Evolutionary conservation across 2,797 vertebrate genomes (phyloP).

Genomic region (Sternarchorhynchus goeldii): DNA sequence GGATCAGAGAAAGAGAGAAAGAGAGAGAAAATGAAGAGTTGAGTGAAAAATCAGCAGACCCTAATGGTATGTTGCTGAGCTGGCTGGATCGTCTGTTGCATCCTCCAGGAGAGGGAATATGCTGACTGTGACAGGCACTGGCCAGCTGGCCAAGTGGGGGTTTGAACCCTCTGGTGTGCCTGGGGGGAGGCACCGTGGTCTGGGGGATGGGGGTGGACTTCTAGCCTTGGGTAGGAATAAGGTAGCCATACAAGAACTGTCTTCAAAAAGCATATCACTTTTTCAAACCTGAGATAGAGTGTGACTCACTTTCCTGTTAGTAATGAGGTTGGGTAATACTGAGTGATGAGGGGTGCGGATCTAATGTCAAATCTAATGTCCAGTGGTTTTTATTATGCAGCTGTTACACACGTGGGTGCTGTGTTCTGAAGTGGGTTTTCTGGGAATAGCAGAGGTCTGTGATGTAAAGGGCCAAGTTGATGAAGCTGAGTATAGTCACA

Average conservation of each 20-base stretch:
- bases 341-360: neutral
- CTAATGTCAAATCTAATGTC: neutral
- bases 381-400: neutral
- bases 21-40: slow-evolving; percentile 36
- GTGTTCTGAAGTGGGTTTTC: slow-evolving; percentile 75
- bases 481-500: slow-evolving; percentile 85
- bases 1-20: slow-evolving; percentile 1
- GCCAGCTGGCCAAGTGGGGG: slow-evolving; percentile 20
- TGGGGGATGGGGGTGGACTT: slow-evolving; percentile 23
- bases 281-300: neutral
- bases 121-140: slow-evolving; percentile 29
- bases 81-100: slow-evolving; percentile 21
- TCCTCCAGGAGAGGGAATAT: slow-evolving; percentile 45
- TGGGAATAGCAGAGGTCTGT: slow-evolving; percentile 86
- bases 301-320: neutral
- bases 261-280: neutral
- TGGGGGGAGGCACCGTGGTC: slow-evolving; percentile 37
- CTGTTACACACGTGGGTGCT: slow-evolving; percentile 46
- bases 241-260: neutral
- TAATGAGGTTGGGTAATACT: neutral
- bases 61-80: slow-evolving; percentile 41
- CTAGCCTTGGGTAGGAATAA: slow-evolving; percentile 5
- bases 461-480: slow-evolving; percentile 86
- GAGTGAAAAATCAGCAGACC: slow-evolving; percentile 40
- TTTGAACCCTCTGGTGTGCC: slow-evolving; percentile 50